These are phyloP conservation scores for Numida meleagris DNA, from an alignment of 2,113 vertebrate species.

Conservation along the genomic window DNA sequence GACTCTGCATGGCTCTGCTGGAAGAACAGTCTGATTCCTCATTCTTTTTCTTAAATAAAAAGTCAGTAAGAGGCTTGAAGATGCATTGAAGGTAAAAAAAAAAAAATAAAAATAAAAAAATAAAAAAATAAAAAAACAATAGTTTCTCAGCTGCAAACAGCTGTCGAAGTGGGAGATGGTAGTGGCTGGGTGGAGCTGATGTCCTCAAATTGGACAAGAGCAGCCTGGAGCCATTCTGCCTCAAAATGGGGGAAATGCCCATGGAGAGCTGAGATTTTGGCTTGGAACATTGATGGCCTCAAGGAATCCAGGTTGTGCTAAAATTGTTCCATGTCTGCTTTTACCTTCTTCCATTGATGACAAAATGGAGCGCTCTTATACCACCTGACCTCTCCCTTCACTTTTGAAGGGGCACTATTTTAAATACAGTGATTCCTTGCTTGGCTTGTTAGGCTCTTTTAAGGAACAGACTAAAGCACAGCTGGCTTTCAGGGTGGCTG, in stretches of 20 bases:
- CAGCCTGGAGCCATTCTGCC: background rate
- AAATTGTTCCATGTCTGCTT: background rate
- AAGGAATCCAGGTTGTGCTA: background rate
- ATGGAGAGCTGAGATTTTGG: background rate
- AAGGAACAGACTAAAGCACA: background rate
- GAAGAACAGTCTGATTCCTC: background rate
- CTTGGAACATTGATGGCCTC: background rate
- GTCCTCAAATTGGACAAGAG: background rate
- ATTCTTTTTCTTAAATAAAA: background rate
- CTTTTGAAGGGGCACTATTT: background rate
- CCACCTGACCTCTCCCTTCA: background rate
- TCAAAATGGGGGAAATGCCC: background rate
- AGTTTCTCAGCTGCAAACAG: fast-evolving
- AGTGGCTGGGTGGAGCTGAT: fast-evolving
- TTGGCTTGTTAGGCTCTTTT: background rate
- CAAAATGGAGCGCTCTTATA: background rate
- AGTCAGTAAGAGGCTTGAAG: background rate
- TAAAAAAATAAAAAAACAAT: no score
- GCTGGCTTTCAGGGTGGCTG: background rate
- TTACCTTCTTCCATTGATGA: background rate
- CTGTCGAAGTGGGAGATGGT: fast-evolving
- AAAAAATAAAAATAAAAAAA: no score
- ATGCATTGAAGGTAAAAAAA: background rate
- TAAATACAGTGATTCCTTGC: background rate
- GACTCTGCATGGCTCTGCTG: background rate